Base-by-base conservation (phyloP, 2,888 invertebrate genomes). In the Amaurobius ferox region DNA sequence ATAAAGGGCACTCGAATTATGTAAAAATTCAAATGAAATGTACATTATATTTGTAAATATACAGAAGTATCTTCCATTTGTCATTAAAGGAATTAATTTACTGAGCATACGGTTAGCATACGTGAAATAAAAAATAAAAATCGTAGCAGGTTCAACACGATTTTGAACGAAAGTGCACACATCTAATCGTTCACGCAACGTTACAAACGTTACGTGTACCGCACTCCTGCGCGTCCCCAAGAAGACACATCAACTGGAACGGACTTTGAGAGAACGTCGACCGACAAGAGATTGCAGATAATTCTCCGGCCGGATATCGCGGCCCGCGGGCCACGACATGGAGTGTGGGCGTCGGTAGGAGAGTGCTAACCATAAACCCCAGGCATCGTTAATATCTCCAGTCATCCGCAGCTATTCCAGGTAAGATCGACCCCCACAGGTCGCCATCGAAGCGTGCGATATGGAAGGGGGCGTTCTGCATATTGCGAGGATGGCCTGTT, bases 341-440 rank as follows among this genome's bases (percentile, higher is more conserved):
- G 40, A n/a, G 71, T n/a, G 19, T n/a, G 19, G 55, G 55, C 55
- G 55, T 55, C 55, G 55, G 55, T 55, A 16, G 55, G 16, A 23
- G 55, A 55, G 55, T 3, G 19, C 5, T 55, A 70, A 64, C 83
- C 77, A 83, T 83, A 83, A 83, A 71, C 83, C 83, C 44, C 32
- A 71, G 70, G 76, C 71, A 76, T 83, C 83, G 71, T 83, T 83
- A 83, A 83, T 83, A 76, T 66, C 48, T 40, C 23, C 74, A 76
- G 40, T 83, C 76, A 77, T 70, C 83, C 83, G 76, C 44, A 16
- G 66, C 35, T 66, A 35, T 32, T 32, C 48, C 30, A 32, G 55
- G 55, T 55, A 55, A 55, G 55, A 55, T 55, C 73, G 32, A 40
- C 76, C 76, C 44, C 76, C 66, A 28, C 73, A 73, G 80, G 73